Evolutionary conservation across 2,113 vertebrate genomes (phyloP).

Genomic region (Antechinus flavipes): DNA sequence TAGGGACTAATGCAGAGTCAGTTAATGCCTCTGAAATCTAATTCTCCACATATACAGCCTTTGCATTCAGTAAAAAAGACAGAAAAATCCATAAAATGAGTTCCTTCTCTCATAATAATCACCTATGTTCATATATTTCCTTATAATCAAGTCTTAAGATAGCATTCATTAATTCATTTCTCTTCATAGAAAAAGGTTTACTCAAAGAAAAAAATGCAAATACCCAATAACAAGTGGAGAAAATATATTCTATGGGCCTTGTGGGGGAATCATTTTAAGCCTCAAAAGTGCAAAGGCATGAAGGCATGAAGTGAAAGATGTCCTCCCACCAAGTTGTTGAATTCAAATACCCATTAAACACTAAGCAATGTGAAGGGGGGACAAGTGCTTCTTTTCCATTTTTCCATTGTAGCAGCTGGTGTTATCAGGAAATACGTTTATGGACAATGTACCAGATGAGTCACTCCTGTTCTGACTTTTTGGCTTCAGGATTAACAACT

Average conservation of each 20-base stretch:
- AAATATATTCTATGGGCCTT: slow-evolving; percentile 41
- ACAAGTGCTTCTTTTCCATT: slow-evolving; percentile 47
- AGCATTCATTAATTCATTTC: slow-evolving; percentile 27
- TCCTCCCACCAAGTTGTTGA: slow-evolving; percentile 65
- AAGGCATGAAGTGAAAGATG: slow-evolving; percentile 68
- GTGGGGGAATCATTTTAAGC: slow-evolving; percentile 64
- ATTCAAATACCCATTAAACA: slow-evolving; percentile 72
- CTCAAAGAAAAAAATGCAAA: slow-evolving; percentile 62
- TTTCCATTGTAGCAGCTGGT: slow-evolving; percentile 44
- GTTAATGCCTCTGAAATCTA: slow-evolving; percentile 34
- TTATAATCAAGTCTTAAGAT: slow-evolving; percentile 46
- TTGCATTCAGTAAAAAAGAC: slow-evolving; percentile 22
- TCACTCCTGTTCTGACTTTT: slow-evolving; percentile 70
- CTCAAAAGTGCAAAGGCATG: slow-evolving; percentile 51
- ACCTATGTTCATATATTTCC: slow-evolving; percentile 48
- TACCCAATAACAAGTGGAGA: slow-evolving; percentile 55
- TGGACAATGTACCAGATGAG: slow-evolving; percentile 62
- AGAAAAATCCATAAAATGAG: not conserved
- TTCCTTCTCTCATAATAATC: not conserved
- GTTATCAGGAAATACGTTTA: slow-evolving; percentile 62
- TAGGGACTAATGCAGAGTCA: not conserved
- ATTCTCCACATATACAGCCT: not conserved
- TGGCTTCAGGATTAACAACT: slow-evolving; percentile 67
- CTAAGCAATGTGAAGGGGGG: slow-evolving; percentile 63
- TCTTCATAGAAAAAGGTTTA: slow-evolving; percentile 25